phyloP scores from a whole-genome alignment of 2,888 invertebrate genomes.

The Neuroscelio doddi region DNA sequence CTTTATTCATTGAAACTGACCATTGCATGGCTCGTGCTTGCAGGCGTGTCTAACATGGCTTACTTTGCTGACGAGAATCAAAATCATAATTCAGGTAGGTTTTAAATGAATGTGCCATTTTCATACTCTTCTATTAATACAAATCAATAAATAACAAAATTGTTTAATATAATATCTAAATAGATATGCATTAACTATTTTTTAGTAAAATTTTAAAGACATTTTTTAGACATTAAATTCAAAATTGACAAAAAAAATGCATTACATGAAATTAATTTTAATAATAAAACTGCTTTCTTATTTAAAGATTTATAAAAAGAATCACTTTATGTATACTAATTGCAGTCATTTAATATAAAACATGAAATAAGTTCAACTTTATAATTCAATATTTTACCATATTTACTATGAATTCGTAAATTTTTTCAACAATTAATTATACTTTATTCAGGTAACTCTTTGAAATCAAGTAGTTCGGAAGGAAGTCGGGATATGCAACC shows the following conservation, averaged over 20 bases:
- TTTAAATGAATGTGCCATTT: constrained; percentile 25
- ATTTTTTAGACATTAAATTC: too few species aligned
- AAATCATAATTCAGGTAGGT: constrained; percentile 75
- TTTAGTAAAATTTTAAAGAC: too few species aligned
- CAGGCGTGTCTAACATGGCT: constrained; percentile 84
- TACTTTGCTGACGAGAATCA: constrained; percentile 85
- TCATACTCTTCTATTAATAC: background rate
- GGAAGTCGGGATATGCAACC: constrained; percentile 73
- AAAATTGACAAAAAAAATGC: too few species aligned
- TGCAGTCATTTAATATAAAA: too few species aligned
- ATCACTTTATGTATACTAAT: too few species aligned
- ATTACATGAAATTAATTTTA: too few species aligned
- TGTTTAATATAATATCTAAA: too few species aligned
- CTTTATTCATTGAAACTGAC: constrained; percentile 60
- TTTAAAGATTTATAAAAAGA: too few species aligned
- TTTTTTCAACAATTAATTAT: constrained; percentile 7
- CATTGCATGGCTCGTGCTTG: constrained; percentile 73
- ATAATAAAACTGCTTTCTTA: too few species aligned
- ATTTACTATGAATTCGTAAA: background rate
- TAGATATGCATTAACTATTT: too few species aligned
- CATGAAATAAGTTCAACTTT: background rate
- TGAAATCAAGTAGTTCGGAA: constrained; percentile 73
- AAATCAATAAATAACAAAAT: too few species aligned
- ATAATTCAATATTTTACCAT: background rate
- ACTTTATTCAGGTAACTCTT: constrained; percentile 70